phyloP scores from a whole-genome alignment of 2,888 invertebrate genomes.

The Poecilobothrus nobilitatus region DNA sequence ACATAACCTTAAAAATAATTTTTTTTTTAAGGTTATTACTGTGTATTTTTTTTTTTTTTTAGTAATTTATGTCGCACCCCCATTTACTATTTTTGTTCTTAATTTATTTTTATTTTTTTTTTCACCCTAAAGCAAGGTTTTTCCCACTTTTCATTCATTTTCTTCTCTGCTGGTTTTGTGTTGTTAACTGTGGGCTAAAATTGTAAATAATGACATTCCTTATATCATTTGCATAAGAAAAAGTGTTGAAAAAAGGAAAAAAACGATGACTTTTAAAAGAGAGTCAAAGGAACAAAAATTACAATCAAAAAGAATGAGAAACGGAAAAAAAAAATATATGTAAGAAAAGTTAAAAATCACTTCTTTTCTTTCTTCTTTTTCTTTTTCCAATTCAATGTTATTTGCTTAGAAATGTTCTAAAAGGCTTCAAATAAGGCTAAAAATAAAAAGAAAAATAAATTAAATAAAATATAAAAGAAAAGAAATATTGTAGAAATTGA shows the following conservation, averaged over 20 bases:
- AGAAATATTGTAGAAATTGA: neutral
- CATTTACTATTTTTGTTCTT: too few species aligned
- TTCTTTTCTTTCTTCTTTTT: neutral
- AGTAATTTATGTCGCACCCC: too few species aligned
- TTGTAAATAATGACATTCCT: conserved; percentile 17
- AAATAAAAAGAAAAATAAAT: too few species aligned
- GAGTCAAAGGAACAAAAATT: neutral
- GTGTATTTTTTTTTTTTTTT: too few species aligned
- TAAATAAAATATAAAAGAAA: neutral
- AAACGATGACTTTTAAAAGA: conserved; percentile 15
- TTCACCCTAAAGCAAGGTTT: too few species aligned
- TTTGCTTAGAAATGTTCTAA: neutral
- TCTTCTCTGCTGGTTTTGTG: too few species aligned
- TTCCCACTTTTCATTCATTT: too few species aligned
- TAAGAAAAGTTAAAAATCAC: neutral
- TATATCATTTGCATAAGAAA: conserved; percentile 16
- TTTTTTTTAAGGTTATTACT: too few species aligned
- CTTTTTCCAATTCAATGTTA: neutral
- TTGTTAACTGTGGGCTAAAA: conserved; percentile 10
- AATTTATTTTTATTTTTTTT: too few species aligned
- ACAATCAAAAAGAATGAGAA: neutral
- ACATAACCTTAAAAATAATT: too few species aligned
- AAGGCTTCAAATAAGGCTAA: too few species aligned
- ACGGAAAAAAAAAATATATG: neutral
- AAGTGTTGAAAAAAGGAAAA: conserved; percentile 11